These are phyloP conservation scores for Rhyacichthys aspro DNA, from an alignment of 2,797 vertebrate genomes.

Conservation along the genomic window DNA sequence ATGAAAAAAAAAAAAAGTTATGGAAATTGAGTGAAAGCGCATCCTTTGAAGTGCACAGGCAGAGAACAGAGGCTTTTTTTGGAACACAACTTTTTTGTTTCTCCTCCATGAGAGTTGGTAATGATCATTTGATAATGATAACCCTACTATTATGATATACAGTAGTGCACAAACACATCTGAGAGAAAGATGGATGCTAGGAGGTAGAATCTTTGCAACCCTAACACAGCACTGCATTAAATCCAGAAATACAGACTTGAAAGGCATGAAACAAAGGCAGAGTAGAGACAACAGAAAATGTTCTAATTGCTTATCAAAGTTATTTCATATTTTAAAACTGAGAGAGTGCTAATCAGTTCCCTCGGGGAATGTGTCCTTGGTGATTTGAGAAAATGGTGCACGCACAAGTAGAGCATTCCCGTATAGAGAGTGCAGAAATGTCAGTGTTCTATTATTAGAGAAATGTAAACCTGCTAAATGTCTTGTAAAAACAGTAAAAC, in stretches of 20 bases:
- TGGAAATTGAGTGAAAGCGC: slow-evolving; percentile 57
- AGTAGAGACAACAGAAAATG: slow-evolving; percentile 75
- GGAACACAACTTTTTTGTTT: slow-evolving; percentile 42
- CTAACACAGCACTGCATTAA: slow-evolving; percentile 57
- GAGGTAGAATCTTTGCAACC: slow-evolving; percentile 52
- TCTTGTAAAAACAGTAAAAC: slow-evolving; percentile 43
- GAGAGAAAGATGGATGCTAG: slow-evolving; percentile 61
- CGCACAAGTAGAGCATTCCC: slow-evolving; percentile 57
- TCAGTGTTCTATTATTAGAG: slow-evolving; percentile 81
- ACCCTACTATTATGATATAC: slow-evolving; percentile 65
- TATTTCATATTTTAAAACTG: slow-evolving; percentile 75
- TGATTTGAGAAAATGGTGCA: slow-evolving; percentile 79
- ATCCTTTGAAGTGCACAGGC: slow-evolving; percentile 72
- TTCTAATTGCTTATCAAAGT: slow-evolving; percentile 87
- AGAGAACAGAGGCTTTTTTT: slow-evolving; percentile 61
- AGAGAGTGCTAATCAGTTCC: slow-evolving; percentile 80
- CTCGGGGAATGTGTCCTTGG: slow-evolving; percentile 77
- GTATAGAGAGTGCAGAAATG: slow-evolving; percentile 75
- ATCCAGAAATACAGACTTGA: slow-evolving; percentile 79
- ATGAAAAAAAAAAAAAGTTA: slow-evolving; percentile 57
- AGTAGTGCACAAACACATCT: slow-evolving; percentile 60
- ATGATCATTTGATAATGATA: slow-evolving; percentile 77
- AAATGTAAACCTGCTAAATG: slow-evolving; percentile 72
- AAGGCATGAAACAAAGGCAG: slow-evolving; percentile 70
- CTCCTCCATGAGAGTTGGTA: slow-evolving; percentile 57